phyloP scores from a whole-genome alignment of 2,888 invertebrate genomes.

The Andrena trimmerana region DNA sequence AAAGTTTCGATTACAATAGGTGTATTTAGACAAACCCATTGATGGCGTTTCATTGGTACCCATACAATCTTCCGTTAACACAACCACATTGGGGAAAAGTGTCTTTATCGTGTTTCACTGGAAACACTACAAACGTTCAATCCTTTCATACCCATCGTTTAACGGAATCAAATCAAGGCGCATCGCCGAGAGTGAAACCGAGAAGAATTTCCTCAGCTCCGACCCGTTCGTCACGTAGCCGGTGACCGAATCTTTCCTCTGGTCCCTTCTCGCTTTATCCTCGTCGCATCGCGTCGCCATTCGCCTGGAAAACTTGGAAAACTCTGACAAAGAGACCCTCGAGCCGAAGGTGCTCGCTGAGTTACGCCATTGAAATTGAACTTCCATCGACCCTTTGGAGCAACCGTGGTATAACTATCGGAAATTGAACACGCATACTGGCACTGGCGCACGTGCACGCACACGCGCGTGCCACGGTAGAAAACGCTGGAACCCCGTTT shows the following conservation, averaged over 20 bases:
- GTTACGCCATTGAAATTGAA: constrained; percentile 78
- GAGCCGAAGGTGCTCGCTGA: constrained; percentile 61
- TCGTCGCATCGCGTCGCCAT: constrained; percentile 51
- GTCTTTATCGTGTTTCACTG: neutral
- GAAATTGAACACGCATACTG: constrained; percentile 77
- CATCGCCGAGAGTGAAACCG: constrained; percentile 26
- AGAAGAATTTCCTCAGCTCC: constrained; percentile 37
- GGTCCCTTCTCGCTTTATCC: constrained; percentile 60
- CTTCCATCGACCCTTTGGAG: constrained; percentile 76
- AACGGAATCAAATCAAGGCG: constrained; percentile 8
- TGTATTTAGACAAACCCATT: too few species aligned
- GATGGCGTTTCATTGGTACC: too few species aligned
- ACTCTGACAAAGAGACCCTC: constrained; percentile 73
- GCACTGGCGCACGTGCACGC: constrained; percentile 26
- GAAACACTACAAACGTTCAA: neutral
- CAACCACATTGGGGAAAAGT: too few species aligned
- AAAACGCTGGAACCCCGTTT: constrained; percentile 56
- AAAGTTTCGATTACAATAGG: too few species aligned
- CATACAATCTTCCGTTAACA: too few species aligned
- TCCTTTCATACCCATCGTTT: neutral
- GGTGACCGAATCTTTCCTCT: constrained; percentile 44
- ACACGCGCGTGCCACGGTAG: constrained; percentile 23
- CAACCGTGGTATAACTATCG: constrained; percentile 75
- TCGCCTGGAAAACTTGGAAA: constrained; percentile 71
- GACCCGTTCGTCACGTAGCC: constrained; percentile 28